Evolutionary conservation across 2,113 vertebrate species (phyloP).

Genomic region (Indicator maculatus): DNA sequence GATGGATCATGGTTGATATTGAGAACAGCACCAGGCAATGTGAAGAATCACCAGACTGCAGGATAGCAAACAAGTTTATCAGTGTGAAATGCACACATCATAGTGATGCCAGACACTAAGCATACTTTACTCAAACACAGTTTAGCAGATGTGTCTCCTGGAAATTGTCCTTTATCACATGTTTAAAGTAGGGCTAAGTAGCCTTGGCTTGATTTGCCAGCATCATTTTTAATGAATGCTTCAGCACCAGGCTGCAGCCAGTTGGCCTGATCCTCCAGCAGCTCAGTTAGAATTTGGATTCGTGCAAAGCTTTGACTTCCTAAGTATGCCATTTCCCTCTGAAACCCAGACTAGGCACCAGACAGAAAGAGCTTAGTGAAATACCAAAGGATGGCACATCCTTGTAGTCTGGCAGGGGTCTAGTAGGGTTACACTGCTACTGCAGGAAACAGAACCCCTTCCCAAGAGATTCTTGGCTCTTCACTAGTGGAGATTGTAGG

Average conservation of each 20-base stretch:
- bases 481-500: not conserved
- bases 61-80: not conserved
- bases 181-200: not conserved
- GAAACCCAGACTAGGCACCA: not conserved
- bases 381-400: not conserved
- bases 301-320: not conserved
- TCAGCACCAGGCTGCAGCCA: not conserved
- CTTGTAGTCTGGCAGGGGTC: not conserved
- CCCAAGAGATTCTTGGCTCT: not conserved
- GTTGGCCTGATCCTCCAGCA: not conserved
- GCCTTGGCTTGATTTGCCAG: not conserved
- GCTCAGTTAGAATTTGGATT: not conserved
- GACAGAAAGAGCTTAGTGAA: not conserved
- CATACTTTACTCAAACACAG: not conserved
- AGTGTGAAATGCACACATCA: rapidly evolving
- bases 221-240: not conserved
- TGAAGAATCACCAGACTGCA: not conserved
- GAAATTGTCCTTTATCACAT: not conserved
- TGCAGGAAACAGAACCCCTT: not conserved
- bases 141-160: not conserved
- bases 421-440: not conserved
- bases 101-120: not conserved
- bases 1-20: not conserved
- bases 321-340: not conserved
- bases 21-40: not conserved